Percentiles rank a stretch among this genome's conserved stretches.
These are phyloP conservation scores for Nothobranchius furzeri DNA, from an alignment of 2,113 vertebrate genomes.

Conservation along the genomic window DNA sequence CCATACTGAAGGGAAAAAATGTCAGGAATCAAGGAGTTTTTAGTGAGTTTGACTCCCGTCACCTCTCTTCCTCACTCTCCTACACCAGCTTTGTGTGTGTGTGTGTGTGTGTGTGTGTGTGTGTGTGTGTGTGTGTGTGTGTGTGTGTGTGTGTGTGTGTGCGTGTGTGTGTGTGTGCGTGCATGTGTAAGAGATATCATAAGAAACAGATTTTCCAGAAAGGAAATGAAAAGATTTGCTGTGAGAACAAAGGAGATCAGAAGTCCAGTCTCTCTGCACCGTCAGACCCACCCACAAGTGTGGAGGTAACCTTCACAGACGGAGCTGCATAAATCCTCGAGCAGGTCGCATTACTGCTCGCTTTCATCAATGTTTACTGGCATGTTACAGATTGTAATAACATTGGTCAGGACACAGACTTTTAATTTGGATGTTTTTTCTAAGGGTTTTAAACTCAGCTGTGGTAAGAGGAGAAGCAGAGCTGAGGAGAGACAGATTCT, in stretches of 20 bases:
- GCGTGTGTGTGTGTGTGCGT: too few species aligned
- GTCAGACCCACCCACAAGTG: slow-evolving; percentile 53
- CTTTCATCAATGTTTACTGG: slow-evolving; percentile 78
- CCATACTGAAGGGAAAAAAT: slow-evolving; percentile 86
- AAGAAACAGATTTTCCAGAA: slow-evolving; percentile 97
- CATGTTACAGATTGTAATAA: slow-evolving; percentile 77
- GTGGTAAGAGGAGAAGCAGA: slow-evolving; percentile 45
- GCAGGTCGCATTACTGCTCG: slow-evolving; percentile 75
- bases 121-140: not conserved
- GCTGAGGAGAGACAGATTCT: slow-evolving; percentile 63
- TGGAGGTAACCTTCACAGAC: slow-evolving; percentile 43
- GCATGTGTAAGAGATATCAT: slow-evolving; percentile 75
- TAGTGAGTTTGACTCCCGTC: slow-evolving; percentile 71
- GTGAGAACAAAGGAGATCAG: slow-evolving; percentile 74
- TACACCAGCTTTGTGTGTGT: slow-evolving; percentile 59
- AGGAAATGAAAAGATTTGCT: slow-evolving; percentile 96
- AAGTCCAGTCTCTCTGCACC: slow-evolving; percentile 73
- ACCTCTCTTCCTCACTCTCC: slow-evolving; percentile 54
- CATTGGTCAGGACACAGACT: slow-evolving; percentile 71
- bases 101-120: too few species aligned
- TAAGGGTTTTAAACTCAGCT: slow-evolving; percentile 61
- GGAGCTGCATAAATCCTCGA: slow-evolving; percentile 61
- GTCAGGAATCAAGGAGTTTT: slow-evolving; percentile 88
- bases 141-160: slow-evolving; percentile 29
- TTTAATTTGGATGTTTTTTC: slow-evolving; percentile 68